Conservation (phyloP, 2,113 vertebrate genomes). For the Nothocercus julius region DNA sequence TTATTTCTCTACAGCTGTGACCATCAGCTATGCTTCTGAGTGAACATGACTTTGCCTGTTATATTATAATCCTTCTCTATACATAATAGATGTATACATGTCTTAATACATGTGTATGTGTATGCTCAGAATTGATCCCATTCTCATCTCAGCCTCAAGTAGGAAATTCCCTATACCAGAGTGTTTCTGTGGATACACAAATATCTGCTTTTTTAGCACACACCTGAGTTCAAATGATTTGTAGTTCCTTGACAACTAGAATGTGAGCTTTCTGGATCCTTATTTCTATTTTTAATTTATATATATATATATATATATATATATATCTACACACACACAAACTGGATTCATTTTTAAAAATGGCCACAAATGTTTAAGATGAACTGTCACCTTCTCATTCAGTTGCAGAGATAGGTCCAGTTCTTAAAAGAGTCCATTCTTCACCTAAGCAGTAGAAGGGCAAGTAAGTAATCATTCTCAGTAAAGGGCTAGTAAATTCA, state of each 20-base stretch:
- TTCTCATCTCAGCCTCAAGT: not conserved
- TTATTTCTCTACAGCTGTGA: not conserved
- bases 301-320: too few species aligned
- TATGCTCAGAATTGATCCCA: not conserved
- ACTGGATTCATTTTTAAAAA: not conserved
- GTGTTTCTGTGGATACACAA: not conserved
- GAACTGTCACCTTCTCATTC: not conserved
- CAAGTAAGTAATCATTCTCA: not conserved
- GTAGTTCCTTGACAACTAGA: not conserved
- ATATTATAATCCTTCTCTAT: not conserved
- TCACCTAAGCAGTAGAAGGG: not conserved
- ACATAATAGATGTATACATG: too few species aligned
- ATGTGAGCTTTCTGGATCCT: not conserved
- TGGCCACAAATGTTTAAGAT: not conserved
- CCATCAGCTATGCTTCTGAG: not conserved
- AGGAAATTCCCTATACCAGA: not conserved
- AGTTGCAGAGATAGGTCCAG: not conserved
- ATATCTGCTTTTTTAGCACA: not conserved
- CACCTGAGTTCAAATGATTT: not conserved
- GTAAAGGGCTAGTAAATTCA: not conserved
- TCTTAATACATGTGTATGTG: not conserved
- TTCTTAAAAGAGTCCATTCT: not conserved
- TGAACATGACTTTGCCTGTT: not conserved
- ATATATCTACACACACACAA: too few species aligned
- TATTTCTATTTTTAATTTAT: not conserved